Percentiles rank a stretch among this genome's conserved stretches.
phyloP scores from a whole-genome alignment of 2,888 invertebrate genomes.

The Cremastinae sp. region DNA sequence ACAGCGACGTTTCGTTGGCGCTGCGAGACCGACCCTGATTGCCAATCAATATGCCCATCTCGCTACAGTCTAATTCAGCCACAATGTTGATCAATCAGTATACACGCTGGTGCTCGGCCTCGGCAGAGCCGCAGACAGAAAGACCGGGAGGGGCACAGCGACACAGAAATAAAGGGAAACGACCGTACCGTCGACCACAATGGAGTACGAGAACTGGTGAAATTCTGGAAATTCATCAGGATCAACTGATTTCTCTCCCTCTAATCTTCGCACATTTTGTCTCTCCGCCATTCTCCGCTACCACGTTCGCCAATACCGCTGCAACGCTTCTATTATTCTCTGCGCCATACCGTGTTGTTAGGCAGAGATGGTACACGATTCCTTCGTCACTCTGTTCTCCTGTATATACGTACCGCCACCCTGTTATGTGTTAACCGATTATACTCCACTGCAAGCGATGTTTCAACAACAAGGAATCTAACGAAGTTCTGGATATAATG shows the following conservation, averaged over 20 bases:
- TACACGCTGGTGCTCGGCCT: slow-evolving; percentile 69
- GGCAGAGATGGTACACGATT: slow-evolving; percentile 52
- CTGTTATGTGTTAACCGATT: slow-evolving; percentile 44
- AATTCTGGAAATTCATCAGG: slow-evolving; percentile 60
- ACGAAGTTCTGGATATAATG: slow-evolving; percentile 44
- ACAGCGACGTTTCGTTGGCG: slow-evolving; percentile 70
- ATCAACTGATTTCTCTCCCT: slow-evolving; percentile 35
- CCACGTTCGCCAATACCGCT: slow-evolving; percentile 39
- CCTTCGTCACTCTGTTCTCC: slow-evolving; percentile 49
- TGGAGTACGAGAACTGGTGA: slow-evolving; percentile 52
- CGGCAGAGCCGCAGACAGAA: slow-evolving; percentile 5
- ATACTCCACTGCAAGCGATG: slow-evolving; percentile 37
- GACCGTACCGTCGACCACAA: slow-evolving; percentile 51
- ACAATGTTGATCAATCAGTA: slow-evolving; percentile 80
- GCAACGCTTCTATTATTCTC: slow-evolving; percentile 45
- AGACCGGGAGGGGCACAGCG: slow-evolving; percentile 21
- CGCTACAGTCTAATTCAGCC: slow-evolving; percentile 79
- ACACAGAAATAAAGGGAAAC: slow-evolving; percentile 55
- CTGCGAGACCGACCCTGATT: slow-evolving; percentile 77
- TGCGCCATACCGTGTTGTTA: slow-evolving; percentile 30
- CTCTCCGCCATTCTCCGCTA: slow-evolving; percentile 20
- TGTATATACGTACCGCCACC: slow-evolving; percentile 46
- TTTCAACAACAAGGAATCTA: slow-evolving; percentile 55
- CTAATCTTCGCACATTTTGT: slow-evolving; percentile 13
- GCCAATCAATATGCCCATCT: slow-evolving; percentile 80